These are phyloP conservation scores for Nudaria mundana DNA, from an alignment of 2,888 invertebrate genomes.

Conservation along the genomic window DNA sequence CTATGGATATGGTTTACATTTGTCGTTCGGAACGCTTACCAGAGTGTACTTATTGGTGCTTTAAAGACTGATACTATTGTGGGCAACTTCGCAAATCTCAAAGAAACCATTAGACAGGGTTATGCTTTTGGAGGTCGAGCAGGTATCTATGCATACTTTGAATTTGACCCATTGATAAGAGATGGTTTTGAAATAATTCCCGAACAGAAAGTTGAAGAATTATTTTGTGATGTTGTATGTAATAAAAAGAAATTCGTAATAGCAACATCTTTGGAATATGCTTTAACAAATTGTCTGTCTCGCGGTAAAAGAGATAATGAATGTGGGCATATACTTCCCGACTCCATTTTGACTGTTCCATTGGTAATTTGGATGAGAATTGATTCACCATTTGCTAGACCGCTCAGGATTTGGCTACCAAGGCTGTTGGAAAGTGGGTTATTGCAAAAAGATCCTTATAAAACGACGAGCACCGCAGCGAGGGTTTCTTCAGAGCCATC, in stretches of 20 bases:
- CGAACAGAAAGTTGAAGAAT: constrained; percentile 49
- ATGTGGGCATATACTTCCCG: constrained; percentile 57
- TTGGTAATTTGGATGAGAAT: constrained; percentile 59
- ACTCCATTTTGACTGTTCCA: constrained; percentile 58
- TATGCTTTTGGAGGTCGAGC: constrained; percentile 55
- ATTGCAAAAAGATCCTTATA: constrained; percentile 41
- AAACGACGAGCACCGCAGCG: constrained; percentile 31
- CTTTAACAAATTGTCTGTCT: constrained; percentile 50
- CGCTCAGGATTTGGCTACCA: constrained; percentile 51
- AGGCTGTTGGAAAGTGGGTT: constrained; percentile 57
- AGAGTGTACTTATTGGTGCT: constrained; percentile 62
- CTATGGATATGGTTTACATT: constrained; percentile 68
- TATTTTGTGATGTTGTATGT: constrained; percentile 48
- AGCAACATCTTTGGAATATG: constrained; percentile 59
- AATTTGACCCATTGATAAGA: constrained; percentile 52
- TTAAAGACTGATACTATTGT: constrained; percentile 53
- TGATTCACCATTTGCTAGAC: constrained; percentile 48
- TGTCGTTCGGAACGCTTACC: constrained; percentile 60
- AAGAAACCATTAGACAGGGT: constrained; percentile 49
- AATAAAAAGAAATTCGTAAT: constrained; percentile 51
- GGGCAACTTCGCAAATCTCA: constrained; percentile 51
- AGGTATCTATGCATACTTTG: constrained; percentile 54
- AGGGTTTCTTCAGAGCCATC: constrained; percentile 43
- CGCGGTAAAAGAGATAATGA: constrained; percentile 53
- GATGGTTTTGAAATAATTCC: constrained; percentile 49